Evolutionary conservation across 2,888 invertebrate species (phyloP).

Genomic region (Pseudococcus jackbeardsleyi): DNA sequence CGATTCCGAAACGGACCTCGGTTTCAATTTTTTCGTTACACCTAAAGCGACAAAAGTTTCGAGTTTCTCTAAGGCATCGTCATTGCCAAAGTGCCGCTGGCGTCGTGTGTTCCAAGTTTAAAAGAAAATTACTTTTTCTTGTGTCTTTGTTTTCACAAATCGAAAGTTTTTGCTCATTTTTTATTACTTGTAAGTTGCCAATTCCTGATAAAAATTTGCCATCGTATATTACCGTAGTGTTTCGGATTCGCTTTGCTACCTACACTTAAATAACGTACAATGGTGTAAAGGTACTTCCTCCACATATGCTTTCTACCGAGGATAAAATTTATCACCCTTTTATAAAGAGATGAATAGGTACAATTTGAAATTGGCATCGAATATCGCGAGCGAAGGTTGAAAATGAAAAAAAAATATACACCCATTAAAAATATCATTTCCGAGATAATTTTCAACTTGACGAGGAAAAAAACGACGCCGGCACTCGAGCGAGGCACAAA

Average conservation of each 20-base stretch:
- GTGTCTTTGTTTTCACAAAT: not conserved
- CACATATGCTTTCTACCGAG: not conserved
- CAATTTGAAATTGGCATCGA: not conserved
- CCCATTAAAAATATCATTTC: not conserved
- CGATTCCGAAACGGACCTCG: not conserved
- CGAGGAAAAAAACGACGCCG: not conserved
- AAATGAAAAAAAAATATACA: not conserved
- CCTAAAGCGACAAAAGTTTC: not conserved
- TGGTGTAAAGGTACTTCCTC: not conserved
- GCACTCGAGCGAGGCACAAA: not conserved
- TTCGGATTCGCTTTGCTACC: not conserved
- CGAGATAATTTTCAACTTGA: not conserved
- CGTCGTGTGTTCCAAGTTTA: not conserved
- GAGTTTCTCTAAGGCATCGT: not conserved
- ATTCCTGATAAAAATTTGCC: slow-evolving; percentile 18
- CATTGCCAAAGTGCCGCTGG: not conserved
- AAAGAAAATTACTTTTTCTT: slow-evolving; percentile 26
- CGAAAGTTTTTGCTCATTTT: slow-evolving; percentile 26
- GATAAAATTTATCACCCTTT: slow-evolving; percentile 6
- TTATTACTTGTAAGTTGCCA: slow-evolving; percentile 31
- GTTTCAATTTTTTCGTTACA: slow-evolving; percentile 6
- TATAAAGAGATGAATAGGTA: not conserved
- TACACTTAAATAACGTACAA: not conserved
- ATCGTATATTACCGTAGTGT: not conserved
- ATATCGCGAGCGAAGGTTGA: not conserved